Evolutionary conservation across 2,888 invertebrate species (phyloP), one percentile per base, ranked within the genome.

Genomic region (Myopa tessellatipennis): DNA sequence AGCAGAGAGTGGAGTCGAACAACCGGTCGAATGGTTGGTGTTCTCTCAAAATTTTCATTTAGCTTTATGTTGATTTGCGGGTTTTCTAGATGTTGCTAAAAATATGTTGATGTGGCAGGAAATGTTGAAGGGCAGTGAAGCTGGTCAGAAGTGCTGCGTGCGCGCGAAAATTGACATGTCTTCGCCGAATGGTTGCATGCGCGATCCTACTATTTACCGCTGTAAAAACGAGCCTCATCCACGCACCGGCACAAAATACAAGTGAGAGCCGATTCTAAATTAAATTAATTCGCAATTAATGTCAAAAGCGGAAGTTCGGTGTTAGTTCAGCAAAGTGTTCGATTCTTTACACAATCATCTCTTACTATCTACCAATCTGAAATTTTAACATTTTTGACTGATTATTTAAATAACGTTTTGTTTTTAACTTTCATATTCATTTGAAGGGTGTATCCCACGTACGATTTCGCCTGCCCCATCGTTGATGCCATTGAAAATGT

Each of bases 401-500:
- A 63, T 10, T 34, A 26, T 63, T 34, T 34, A 34, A 68, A 10
- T 68, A 40, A 10, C 26, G 14, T 8, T 16, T 4, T 50, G 16
- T 55, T 34, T 65, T 77, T 45, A 34, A 68, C 26, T 52, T 58
- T 45, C n/a, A 14, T 74, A 34, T 58, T 10, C 63, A 38, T 38
- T 89, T 90, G 34, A 89, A 98, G 98, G 86, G 98, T 98, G 0
- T 99, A 99, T 89, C 99, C 99, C 36, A 99, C 99, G 0, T 99
- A 99, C 87, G 99, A 99, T 90, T 99, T 99, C 91, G 98, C 99
- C 0, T 99, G 99, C 87, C 99, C 99, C 0, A 98, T 99, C 86
- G 99, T 99, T 72, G 99, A 99, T 90, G 95, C 98, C 18, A 92
- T 98, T 72, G 99, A 99, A 90, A 95, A 96, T 76, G 98, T 99